phyloP scores from a whole-genome alignment of 2,113 vertebrate genomes.

The Embiotoca jacksoni region DNA sequence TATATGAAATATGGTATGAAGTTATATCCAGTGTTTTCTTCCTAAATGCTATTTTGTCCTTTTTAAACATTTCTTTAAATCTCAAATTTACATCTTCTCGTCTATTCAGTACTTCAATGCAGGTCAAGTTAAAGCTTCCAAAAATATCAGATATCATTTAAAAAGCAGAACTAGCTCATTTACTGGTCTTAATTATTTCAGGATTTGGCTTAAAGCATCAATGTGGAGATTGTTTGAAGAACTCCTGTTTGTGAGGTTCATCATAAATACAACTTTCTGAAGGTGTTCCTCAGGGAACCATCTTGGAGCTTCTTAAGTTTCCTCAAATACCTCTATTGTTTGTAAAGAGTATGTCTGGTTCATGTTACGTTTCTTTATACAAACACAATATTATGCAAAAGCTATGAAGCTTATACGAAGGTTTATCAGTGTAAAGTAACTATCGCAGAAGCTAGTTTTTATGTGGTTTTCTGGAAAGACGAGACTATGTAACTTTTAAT shows the following conservation, averaged over 20 bases:
- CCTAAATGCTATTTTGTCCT: not conserved
- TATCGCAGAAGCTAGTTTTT: not conserved
- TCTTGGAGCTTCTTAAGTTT: constrained; percentile 1
- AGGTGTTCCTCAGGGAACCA: constrained; percentile 44
- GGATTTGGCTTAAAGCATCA: not conserved
- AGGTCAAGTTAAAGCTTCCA: constrained; percentile 9
- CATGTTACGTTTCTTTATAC: constrained; percentile 16
- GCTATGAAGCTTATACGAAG: not conserved
- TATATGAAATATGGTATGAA: too few relatives aligned
- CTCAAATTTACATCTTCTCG: not conserved
- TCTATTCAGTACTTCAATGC: not conserved
- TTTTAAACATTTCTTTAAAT: not conserved
- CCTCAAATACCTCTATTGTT: not conserved
- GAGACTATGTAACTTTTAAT: not conserved
- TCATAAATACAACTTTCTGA: not conserved
- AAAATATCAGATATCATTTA: constrained; percentile 5
- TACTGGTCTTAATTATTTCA: not conserved
- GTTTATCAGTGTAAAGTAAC: constrained; percentile 5
- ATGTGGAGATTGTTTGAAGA: not conserved
- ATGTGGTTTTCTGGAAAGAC: not conserved
- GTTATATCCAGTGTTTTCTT: not conserved
- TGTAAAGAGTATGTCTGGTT: constrained; percentile 21
- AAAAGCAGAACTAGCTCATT: not conserved
- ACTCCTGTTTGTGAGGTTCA: not conserved
- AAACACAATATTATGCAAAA: constrained; percentile 20